These are phyloP conservation scores for Chaetodon trifascialis DNA, from an alignment of 2,113 vertebrate genomes.

Conservation along the genomic window DNA sequence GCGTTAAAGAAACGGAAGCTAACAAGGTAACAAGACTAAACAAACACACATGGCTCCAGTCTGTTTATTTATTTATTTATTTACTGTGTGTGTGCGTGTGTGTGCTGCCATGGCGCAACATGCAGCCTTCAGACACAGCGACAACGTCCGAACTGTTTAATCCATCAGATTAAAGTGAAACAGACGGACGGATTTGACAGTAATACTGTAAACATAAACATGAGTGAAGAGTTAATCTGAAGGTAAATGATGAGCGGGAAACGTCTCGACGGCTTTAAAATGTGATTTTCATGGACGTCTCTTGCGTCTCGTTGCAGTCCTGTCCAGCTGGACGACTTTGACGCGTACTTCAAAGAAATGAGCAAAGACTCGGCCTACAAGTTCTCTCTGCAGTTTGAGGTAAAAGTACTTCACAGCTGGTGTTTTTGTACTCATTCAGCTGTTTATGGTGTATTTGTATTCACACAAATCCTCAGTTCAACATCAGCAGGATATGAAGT, in stretches of 20 bases:
- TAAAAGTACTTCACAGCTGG: conserved; percentile 55
- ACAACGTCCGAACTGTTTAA: conserved; percentile 21
- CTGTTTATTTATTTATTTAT: background rate
- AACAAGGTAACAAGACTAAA: conserved; percentile 89
- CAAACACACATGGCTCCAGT: background rate
- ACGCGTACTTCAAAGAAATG: conserved; percentile 97
- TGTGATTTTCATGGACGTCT: too few species aligned
- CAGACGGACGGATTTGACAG: too few species aligned
- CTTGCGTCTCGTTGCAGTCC: conserved; percentile 81
- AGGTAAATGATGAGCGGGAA: too few species aligned
- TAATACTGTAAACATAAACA: too few species aligned
- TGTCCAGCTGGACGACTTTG: conserved; percentile 95
- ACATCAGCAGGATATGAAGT: too few species aligned
- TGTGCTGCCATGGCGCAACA: conserved; percentile 33
- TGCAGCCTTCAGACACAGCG: conserved; percentile 36
- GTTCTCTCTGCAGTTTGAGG: conserved; percentile 98
- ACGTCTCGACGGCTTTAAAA: too few species aligned
- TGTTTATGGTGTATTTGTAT: too few species aligned
- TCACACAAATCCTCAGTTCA: too few species aligned
- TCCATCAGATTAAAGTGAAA: conserved; percentile 11
- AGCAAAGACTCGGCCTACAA: conserved; percentile 97
- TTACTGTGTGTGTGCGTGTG: background rate
- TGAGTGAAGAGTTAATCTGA: too few species aligned
- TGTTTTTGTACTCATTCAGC: too few species aligned
- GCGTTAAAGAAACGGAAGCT: conserved; percentile 97